phyloP scores from a whole-genome alignment of 2,888 invertebrate genomes.

The Pterobdella sp. region DNA sequence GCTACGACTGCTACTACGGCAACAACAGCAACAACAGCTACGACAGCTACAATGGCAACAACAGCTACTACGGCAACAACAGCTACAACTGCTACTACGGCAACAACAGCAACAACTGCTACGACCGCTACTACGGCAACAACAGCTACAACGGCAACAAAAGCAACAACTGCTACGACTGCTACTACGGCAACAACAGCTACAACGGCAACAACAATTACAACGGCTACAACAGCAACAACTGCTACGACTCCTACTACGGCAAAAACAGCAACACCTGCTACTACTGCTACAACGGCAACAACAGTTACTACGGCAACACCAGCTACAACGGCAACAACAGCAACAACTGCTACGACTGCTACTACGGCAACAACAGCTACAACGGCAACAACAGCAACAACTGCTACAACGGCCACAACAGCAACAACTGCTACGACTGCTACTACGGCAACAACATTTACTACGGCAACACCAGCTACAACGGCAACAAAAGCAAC shows the following conservation, averaged over 20 bases:
- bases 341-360: background rate
- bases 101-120: constrained; percentile 11
- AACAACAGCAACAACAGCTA: background rate
- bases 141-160: background rate
- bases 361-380: background rate
- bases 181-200: constrained; percentile 1
- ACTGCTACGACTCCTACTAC: too few relatives aligned
- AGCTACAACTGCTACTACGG: background rate
- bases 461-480: background rate
- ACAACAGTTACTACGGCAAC: too few relatives aligned
- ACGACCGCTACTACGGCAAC: background rate
- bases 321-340: too few relatives aligned
- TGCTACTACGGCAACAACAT: background rate
- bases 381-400: background rate
- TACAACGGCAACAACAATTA: background rate
- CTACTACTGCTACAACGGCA: too few relatives aligned
- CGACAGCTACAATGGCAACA: constrained; percentile 1
- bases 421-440: constrained; percentile 12
- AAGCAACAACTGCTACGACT: background rate
- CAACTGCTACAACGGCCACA: constrained; percentile 7
- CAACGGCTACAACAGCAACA: too few relatives aligned
- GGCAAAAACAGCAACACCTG: too few relatives aligned
- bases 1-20: background rate
- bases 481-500: background rate
- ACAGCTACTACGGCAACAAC: background rate